Evolutionary conservation across 2,797 vertebrate genomes (phyloP).

Genomic region (Craterocephalus amniculus): DNA sequence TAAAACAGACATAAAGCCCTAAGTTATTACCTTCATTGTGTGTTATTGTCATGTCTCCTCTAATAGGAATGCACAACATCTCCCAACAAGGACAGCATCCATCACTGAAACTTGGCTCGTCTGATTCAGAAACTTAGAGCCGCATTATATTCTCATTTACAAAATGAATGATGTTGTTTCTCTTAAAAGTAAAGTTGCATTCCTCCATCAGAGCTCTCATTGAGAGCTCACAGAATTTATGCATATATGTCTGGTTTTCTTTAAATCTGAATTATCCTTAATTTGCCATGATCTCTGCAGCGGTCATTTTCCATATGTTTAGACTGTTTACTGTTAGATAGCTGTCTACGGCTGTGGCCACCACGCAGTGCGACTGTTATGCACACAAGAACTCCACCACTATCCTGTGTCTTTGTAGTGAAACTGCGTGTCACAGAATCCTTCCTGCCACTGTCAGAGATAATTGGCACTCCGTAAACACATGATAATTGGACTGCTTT

Average conservation of each 20-base stretch:
- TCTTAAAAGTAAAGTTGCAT: constrained; percentile 46
- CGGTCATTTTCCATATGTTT: constrained; percentile 27
- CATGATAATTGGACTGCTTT: constrained; percentile 81
- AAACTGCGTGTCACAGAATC: constrained; percentile 63
- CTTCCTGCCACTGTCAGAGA: constrained; percentile 76
- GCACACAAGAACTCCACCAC: constrained; percentile 56
- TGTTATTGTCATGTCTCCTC: constrained; percentile 8
- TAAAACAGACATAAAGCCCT: constrained; percentile 12
- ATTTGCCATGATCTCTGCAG: constrained; percentile 55
- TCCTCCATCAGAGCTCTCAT: constrained; percentile 39
- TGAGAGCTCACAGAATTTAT: constrained; percentile 35
- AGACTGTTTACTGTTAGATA: constrained; percentile 60
- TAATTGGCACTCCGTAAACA: constrained; percentile 82
- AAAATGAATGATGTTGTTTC: constrained; percentile 65
- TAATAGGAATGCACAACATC: constrained; percentile 28
- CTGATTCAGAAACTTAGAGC: constrained; percentile 45
- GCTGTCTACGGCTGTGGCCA: constrained; percentile 40
- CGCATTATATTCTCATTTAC: constrained; percentile 58
- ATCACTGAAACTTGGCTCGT: constrained; percentile 8
- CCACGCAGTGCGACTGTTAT: constrained; percentile 51
- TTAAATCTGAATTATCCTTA: constrained; percentile 56
- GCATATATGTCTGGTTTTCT: constrained; percentile 21
- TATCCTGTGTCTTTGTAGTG: constrained; percentile 67
- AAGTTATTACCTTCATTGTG: constrained; percentile 17
- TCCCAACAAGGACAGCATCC: constrained; percentile 7